Conservation (phyloP, 2,797 vertebrate genomes). For the Gymnopithys bicolor region DNA sequence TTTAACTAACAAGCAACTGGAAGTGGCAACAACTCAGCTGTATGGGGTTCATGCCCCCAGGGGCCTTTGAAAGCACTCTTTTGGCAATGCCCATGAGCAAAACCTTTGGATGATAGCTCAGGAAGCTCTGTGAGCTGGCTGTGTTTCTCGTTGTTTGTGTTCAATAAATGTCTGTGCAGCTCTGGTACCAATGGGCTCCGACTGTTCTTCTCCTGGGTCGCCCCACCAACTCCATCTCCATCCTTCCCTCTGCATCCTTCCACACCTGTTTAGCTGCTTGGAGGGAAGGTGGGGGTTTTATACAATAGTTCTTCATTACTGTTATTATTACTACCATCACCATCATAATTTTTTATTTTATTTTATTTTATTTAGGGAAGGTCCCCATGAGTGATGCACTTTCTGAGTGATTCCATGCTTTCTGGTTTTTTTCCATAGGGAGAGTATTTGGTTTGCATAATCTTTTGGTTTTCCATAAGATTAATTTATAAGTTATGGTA, state of each 20-base stretch:
- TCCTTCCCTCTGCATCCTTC: neutral
- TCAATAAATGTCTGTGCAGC: conserved; percentile 79
- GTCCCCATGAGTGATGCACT: neutral
- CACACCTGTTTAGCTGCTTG: neutral
- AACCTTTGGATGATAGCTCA: conserved; percentile 55
- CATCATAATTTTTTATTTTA: neutral
- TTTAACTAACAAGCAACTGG: neutral
- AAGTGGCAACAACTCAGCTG: neutral
- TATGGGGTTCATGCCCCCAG: neutral
- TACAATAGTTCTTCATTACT: neutral
- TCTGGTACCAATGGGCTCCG: conserved; percentile 64
- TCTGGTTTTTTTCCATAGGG: neutral
- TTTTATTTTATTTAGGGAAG: neutral
- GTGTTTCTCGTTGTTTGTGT: conserved; percentile 67
- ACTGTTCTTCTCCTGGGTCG: conserved; percentile 23
- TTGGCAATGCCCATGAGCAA: conserved; percentile 17
- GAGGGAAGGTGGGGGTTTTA: neutral
- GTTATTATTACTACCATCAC: neutral
- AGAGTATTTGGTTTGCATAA: neutral
- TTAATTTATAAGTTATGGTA: neutral
- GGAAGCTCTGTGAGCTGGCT: conserved; percentile 62
- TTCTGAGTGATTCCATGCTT: neutral
- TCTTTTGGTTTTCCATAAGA: neutral
- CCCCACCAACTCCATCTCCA: neutral
- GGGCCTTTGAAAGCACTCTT: conserved; percentile 40